Evolutionary conservation across 2,113 vertebrate species (phyloP).

Genomic region (Synodontis membranacea): DNA sequence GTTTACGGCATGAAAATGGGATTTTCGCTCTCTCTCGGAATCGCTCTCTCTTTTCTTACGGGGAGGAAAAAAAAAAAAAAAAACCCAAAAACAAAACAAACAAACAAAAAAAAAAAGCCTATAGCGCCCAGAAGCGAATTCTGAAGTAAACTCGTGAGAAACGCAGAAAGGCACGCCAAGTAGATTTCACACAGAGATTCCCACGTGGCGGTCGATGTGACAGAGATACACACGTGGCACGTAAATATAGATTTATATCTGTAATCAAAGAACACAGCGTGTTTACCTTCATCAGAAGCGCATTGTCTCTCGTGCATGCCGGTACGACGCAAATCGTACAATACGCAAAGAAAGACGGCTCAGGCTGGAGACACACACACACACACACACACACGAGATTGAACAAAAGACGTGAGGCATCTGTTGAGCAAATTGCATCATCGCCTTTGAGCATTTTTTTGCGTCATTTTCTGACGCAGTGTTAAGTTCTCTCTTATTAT

Average conservation of each 20-base stretch:
- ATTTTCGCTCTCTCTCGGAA: slow-evolving; percentile 38
- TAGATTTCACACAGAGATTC: slow-evolving; percentile 47
- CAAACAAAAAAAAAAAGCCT: not conserved
- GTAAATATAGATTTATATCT: slow-evolving; percentile 51
- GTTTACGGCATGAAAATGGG: slow-evolving; percentile 54
- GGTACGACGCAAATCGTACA: not conserved
- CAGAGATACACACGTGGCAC: slow-evolving; percentile 36
- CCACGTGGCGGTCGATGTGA: slow-evolving; percentile 24
- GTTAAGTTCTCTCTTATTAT: slow-evolving; percentile 69
- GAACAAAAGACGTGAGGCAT: slow-evolving; percentile 36
- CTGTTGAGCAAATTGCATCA: slow-evolving; percentile 48
- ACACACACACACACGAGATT: not conserved
- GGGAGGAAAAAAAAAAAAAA: not conserved
- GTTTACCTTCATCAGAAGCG: slow-evolving; percentile 34
- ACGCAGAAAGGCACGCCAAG: slow-evolving; percentile 39
- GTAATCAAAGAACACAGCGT: slow-evolving; percentile 1
- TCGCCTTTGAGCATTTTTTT: slow-evolving; percentile 50
- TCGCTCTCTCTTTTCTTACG: not conserved
- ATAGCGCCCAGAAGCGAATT: slow-evolving; percentile 30
- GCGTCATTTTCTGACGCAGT: slow-evolving; percentile 64
- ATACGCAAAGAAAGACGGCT: slow-evolving; percentile 14
- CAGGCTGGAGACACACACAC: not conserved
- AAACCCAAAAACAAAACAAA: no score
- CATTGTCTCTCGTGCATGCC: slow-evolving; percentile 32
- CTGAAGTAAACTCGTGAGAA: not conserved